Conservation (phyloP, 2,797 vertebrate species). For the Smutsia gigantea region DNA sequence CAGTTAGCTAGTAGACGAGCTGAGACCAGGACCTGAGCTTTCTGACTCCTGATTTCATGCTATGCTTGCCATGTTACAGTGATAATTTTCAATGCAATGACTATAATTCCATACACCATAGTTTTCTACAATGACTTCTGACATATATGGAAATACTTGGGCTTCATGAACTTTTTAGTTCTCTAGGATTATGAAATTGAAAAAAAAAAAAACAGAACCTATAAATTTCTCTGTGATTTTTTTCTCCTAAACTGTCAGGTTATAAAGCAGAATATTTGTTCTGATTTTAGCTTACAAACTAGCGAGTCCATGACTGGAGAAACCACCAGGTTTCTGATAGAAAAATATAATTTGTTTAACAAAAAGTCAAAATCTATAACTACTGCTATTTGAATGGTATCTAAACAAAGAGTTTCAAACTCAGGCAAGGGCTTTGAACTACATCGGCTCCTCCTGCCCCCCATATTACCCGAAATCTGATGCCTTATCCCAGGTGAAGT, state of each 20-base stretch:
- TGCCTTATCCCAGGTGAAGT: neutral
- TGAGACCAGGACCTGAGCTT: neutral
- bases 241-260: neutral
- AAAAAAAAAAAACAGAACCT: neutral
- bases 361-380: slow-evolving; percentile 19
- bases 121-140: neutral
- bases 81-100: neutral
- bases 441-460: neutral
- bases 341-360: slow-evolving; percentile 27
- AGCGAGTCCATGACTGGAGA: neutral
- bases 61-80: neutral
- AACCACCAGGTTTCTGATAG: neutral
- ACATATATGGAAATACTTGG: neutral
- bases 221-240: neutral
- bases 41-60: neutral
- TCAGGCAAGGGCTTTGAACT: neutral
- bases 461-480: neutral
- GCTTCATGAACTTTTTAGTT: slow-evolving; percentile 10
- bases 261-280: slow-evolving; percentile 26
- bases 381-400: neutral
- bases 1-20: neutral
- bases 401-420: slow-evolving; percentile 6
- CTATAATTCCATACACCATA: neutral
- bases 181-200: neutral
- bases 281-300: neutral